These are phyloP conservation scores for Peribatodes rhomboidaria DNA, from an alignment of 2,888 invertebrate genomes.

Conservation along the genomic window DNA sequence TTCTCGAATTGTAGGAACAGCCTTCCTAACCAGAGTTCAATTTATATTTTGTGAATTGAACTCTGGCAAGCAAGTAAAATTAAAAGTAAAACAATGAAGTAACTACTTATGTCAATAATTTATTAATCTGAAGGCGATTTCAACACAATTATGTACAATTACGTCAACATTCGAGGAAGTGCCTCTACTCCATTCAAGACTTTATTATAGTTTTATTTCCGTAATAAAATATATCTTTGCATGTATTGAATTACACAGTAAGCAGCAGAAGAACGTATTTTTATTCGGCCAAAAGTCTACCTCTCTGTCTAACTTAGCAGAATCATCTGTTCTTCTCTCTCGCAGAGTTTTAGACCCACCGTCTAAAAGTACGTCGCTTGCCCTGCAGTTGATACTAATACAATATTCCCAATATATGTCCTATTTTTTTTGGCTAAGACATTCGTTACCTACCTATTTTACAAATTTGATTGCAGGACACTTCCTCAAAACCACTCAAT, in stretches of 20 bases:
- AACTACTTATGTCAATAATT: conserved; percentile 67
- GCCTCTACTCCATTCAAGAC: not conserved
- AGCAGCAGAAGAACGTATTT: too few relatives aligned
- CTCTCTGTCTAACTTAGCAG: too few relatives aligned
- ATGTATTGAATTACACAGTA: too few relatives aligned
- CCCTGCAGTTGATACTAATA: too few relatives aligned
- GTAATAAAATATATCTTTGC: not conserved
- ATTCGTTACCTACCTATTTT: too few relatives aligned
- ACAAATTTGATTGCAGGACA: not conserved
- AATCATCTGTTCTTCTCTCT: too few relatives aligned
- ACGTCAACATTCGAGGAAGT: conserved; percentile 26
- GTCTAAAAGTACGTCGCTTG: too few relatives aligned
- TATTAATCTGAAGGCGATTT: conserved; percentile 74
- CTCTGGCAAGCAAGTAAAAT: too few relatives aligned
- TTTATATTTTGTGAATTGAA: not conserved
- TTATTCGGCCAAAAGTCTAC: too few relatives aligned
- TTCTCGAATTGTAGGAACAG: too few relatives aligned
- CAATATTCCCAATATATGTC: not conserved
- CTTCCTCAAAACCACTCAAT: conserved; percentile 10
- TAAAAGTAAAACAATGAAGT: conserved; percentile 53
- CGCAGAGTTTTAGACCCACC: too few relatives aligned
- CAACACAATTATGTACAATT: conserved; percentile 55
- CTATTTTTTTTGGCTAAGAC: too few relatives aligned
- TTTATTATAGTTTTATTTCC: not conserved
- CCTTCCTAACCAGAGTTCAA: not conserved